Evolutionary conservation across 1,140 invertebrate genomes (phyloP), one percentile per base, ranked within the genome.

Genomic region (Odontomachus brunneus): DNA sequence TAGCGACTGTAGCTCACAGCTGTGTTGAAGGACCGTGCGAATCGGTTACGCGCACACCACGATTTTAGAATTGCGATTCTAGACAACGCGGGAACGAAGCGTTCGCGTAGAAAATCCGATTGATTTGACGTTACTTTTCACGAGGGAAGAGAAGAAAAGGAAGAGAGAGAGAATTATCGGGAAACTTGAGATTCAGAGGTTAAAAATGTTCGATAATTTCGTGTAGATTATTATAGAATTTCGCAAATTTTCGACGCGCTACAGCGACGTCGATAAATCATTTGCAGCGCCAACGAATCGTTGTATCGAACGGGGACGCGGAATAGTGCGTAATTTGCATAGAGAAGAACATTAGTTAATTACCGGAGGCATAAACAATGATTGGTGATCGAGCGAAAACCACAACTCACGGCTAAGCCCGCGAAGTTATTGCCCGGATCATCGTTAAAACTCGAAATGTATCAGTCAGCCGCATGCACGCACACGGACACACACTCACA

Each of bases 281-380:
- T 87, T 71, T 63, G 33, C 63, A 69, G 3, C 3, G n/a, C 33
- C 22, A 33, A 11, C 11, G 48, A 38, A 71, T 63, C 72, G 84
- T 82, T 75, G 72, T 59, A 88, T 88, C 67, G 72, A 82, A 82
- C 72, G 67, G 59, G 29, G 59, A 78, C 82, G 69, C 86, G 83
- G 84, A 88, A 91, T 63, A 57, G 59, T 76, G 67, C 76, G 87
- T 89, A 92, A 93, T 94, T 93, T 93, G 90, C 92, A 92, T 90
- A 92, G 86, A 89, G 91, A 93, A 93, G 92, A 94, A 93, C 93
- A 94, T 94, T 94, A 94, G 93, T 94, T 94, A 94, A 94, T 94
- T 94, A 93, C 88, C 89, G 78, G 78, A 82, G 90, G 92, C 92
- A 91, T 92, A 93, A 92, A 91, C 92, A 92, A 93, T 94, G 93